Conservation (phyloP, 2,113 vertebrate genomes). For the Candoia aspera region DNA sequence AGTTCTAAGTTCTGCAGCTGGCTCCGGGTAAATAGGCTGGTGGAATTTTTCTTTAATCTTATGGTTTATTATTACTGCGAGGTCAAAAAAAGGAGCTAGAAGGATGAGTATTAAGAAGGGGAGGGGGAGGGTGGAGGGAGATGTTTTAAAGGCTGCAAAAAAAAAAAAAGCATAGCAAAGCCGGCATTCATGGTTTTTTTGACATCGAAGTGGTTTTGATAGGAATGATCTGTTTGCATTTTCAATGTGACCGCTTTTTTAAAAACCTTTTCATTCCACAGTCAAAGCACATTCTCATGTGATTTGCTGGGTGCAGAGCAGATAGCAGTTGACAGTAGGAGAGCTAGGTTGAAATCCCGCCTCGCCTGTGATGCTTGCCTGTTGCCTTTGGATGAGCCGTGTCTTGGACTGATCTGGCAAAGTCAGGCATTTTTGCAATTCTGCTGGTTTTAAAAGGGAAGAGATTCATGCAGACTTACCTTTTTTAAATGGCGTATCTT, state of each 20-base stretch:
- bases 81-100: slow-evolving; percentile 24
- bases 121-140: background rate
- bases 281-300: slow-evolving; percentile 43
- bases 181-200: slow-evolving; percentile 32
- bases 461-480: too few relatives aligned
- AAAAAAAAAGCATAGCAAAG: slow-evolving; percentile 53
- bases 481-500: background rate
- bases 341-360: background rate
- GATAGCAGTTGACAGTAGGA: background rate
- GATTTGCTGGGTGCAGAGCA: background rate
- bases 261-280: slow-evolving; percentile 36
- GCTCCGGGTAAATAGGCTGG: slow-evolving; percentile 55
- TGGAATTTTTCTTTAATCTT: slow-evolving; percentile 61
- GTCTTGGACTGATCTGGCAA: background rate
- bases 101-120: slow-evolving; percentile 38
- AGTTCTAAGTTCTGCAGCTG: slow-evolving; percentile 63
- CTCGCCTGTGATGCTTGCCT: background rate
- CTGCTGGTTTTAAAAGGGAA: background rate
- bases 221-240: slow-evolving; percentile 61
- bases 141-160: slow-evolving; percentile 36
- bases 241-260: slow-evolving; percentile 39
- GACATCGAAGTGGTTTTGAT: slow-evolving; percentile 60
- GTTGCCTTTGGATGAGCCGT: background rate
- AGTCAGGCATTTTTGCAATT: background rate
- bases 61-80: slow-evolving; percentile 65